These are phyloP conservation scores for Amblyjoppa proteus DNA, from an alignment of 2,888 invertebrate genomes.

Conservation along the genomic window DNA sequence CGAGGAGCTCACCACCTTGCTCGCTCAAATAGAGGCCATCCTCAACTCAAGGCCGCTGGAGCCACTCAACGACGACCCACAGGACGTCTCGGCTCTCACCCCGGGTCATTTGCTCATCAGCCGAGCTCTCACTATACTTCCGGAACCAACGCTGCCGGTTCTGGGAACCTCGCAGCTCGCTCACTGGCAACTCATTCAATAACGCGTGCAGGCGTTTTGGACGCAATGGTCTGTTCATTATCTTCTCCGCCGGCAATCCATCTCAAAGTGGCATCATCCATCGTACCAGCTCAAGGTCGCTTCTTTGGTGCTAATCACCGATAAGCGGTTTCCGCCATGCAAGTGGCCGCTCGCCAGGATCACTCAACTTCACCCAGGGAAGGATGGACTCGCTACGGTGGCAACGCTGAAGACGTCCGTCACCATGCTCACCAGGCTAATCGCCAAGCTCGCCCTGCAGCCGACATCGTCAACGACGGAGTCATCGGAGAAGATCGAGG, in stretches of 20 bases:
- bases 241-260: conserved; percentile 37
- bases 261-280: conserved; percentile 57
- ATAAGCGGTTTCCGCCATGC: conserved; percentile 64
- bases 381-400: no score
- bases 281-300: conserved; percentile 32
- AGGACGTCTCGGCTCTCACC: no score
- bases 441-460: conserved; percentile 62
- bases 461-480: conserved; percentile 4
- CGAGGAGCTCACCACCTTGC: no score
- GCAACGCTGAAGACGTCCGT: conserved; percentile 61
- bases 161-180: no score
- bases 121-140: no score
- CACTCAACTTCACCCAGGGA: conserved; percentile 34
- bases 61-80: no score
- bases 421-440: conserved; percentile 25
- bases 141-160: no score
- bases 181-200: no score
- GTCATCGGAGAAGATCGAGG: neutral
- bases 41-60: no score
- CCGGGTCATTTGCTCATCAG: no score
- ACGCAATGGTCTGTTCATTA: conserved; percentile 24
- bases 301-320: conserved; percentile 61
- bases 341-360: conserved; percentile 38
- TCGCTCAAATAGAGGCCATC: no score
- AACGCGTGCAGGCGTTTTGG: no score